Base-by-base conservation (phyloP, 2,888 invertebrate genomes). In the Aphidius colemani region DNA sequence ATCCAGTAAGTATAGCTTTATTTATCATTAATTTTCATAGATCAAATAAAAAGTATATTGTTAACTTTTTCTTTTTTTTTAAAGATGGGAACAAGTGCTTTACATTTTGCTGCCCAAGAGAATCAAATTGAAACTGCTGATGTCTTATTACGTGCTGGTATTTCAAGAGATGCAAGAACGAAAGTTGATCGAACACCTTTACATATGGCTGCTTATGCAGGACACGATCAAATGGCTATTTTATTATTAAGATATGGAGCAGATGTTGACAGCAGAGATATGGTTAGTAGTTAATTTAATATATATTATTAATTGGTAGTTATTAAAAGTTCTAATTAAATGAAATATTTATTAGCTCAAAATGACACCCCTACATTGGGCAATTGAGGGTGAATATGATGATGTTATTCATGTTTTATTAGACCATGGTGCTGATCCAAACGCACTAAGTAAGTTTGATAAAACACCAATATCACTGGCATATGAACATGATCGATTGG, bases 301-400 rank as follows among this genome's bases (percentile, higher is more conserved):
- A 53, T 30, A 18, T 69, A 59, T 13, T 51, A 58, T 61, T 49
- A 53, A 53, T 59, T 58, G 56, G 44, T 55, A 10, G 45, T 55
- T 30, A 8, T 41, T n/a, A 63, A 64, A 49, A 45, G 62, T 46
- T 10, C 56, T 70, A 56, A 39, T 67, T 41, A 43, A 58, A 44
- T 55, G 51, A 53, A 43, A 10, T 41, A 48, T 40, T 66, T 63
- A 74, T 84, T 53, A 93, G 93, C 83, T 94, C 13, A 88, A 88
- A 75, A 94, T 94, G 96, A 96, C 96, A 50, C 94, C 96, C 48
- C 85, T 97, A 64, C 96, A 97, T 84, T 96, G 96, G 96, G 95
- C 96, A 7, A 92, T 92, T 50, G 93, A 94, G 83, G 89, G 91
- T 74, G 90, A 90, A 1, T 92, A 94, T 83, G 81, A 85, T 39